Base-by-base conservation (phyloP, 1,140 invertebrate species). In the Trichonephila clavipes region DNA sequence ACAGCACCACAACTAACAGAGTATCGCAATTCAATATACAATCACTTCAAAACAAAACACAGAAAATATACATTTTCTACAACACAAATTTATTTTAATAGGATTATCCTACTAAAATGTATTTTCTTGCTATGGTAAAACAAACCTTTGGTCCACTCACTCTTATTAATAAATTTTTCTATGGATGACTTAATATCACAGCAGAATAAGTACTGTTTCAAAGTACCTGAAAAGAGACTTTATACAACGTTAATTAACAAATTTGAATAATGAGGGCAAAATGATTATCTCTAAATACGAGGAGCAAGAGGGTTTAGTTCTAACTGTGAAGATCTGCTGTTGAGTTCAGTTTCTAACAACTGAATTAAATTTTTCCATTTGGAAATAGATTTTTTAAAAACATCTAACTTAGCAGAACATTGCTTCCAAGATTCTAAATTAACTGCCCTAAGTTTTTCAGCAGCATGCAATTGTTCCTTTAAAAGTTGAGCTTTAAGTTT, bases 381-480 rank as follows among this genome's bases (percentile, higher is more conserved):
- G 1, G 69, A 62, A 1, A 93, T 34, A 81, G 85, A 88, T 24
- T 88, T 93, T 64, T 51, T 88, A 18, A 82, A 6, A 62, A 51
- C 81, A 16, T 88, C 51, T 21, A 93, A 59, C 12, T 93, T 51
- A 24, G 62, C 44, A 24, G 40, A 6, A 18, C 44, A 51, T 51
- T 88, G 72, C 21, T 66, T 77, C 85, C 86, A 93, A 16, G 44
- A 14, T 81, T 93, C 24, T 28, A 88, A 93, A 58, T 81, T 93
- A 62, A 59, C 40, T 34, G 16, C 51, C 62, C 58, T 88, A 24
- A 88, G 40, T 28, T 62, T 64, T 82, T 88, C 72, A 64, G 92
- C 86, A n/a, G 85, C 92, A 61, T 69, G 44, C 12, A 77, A 62
- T 82, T 88, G 66, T 88, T 93, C 92, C 51, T 93, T 88, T 24